phyloP scores from a whole-genome alignment of 2,797 vertebrate genomes.

The Platalea minor region DNA sequence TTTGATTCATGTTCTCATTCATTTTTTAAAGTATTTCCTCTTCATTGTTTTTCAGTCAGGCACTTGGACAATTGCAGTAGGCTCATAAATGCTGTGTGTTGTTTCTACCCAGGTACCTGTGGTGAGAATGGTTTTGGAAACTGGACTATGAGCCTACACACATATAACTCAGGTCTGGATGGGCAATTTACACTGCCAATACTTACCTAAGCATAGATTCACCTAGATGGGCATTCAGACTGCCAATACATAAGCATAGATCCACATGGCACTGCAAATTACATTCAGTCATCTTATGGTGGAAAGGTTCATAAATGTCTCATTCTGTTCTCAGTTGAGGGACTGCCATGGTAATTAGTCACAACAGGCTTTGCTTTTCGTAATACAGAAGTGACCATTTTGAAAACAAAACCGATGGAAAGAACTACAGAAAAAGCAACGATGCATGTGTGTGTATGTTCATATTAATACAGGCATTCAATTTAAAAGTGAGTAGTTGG shows the following conservation, averaged over 20 bases:
- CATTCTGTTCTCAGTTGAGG: not conserved
- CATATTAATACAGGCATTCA: not conserved
- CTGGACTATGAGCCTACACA: not conserved
- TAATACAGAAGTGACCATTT: not conserved
- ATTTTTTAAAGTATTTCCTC: not conserved
- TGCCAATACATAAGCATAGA: not conserved
- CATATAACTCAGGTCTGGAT: accelerated
- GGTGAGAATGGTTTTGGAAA: not conserved
- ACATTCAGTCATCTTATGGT: not conserved
- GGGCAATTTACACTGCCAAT: not conserved
- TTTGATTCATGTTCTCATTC: not conserved
- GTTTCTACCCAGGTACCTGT: not conserved
- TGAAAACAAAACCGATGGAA: not conserved
- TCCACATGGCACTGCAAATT: not conserved
- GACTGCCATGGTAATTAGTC: not conserved
- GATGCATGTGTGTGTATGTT: not conserved
- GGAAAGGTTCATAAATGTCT: not conserved
- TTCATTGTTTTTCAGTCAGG: not conserved
- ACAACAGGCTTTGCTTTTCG: not conserved
- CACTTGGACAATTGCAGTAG: not conserved
- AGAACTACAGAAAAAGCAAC: not conserved
- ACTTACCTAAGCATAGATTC: not conserved
- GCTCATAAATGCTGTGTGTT: not conserved
- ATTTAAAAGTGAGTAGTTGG: not conserved
- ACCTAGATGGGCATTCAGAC: not conserved